Conservation (phyloP, 2,797 vertebrate genomes). For the Nannoperca obscura region DNA sequence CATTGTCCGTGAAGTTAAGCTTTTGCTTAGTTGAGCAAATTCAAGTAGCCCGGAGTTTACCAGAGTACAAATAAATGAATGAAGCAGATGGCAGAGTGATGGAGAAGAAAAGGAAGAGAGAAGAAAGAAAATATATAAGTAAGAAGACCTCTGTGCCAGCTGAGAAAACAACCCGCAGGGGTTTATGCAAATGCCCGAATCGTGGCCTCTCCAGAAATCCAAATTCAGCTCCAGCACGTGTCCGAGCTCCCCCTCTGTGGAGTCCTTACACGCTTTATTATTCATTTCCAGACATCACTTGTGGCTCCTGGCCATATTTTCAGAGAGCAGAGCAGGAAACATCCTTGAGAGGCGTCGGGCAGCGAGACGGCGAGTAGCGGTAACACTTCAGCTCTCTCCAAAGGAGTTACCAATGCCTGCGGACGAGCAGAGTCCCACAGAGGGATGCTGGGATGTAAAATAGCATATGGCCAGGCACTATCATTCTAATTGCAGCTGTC, state of each 20-base stretch:
- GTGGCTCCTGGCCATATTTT: constrained; percentile 66
- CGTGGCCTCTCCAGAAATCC: constrained; percentile 58
- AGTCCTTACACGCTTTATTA: constrained; percentile 68
- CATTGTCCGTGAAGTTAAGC: constrained; percentile 43
- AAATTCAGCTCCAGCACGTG: constrained; percentile 49
- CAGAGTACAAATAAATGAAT: constrained; percentile 12
- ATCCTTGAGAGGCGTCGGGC: constrained; percentile 54
- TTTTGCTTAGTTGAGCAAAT: constrained; percentile 38
- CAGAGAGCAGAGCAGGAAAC: constrained; percentile 45
- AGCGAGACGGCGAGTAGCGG: constrained; percentile 38
- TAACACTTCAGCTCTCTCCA: constrained; percentile 58
- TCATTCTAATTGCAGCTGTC: constrained; percentile 68
- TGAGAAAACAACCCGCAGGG: constrained; percentile 49
- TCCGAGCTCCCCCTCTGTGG: constrained; percentile 51
- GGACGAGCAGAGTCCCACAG: constrained; percentile 34
- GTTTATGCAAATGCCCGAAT: constrained; percentile 66
- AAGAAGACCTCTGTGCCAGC: constrained; percentile 35
- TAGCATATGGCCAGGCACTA: constrained; percentile 63
- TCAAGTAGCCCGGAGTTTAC: constrained; percentile 19
- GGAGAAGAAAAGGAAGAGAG: neutral
- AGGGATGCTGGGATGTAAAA: constrained; percentile 42
- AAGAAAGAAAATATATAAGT: neutral
- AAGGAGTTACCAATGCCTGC: constrained; percentile 50
- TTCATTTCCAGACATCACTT: constrained; percentile 67
- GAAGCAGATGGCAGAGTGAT: constrained; percentile 17